Base-by-base conservation (phyloP, 2,888 invertebrate species). In the Ephialtes manifestator region DNA sequence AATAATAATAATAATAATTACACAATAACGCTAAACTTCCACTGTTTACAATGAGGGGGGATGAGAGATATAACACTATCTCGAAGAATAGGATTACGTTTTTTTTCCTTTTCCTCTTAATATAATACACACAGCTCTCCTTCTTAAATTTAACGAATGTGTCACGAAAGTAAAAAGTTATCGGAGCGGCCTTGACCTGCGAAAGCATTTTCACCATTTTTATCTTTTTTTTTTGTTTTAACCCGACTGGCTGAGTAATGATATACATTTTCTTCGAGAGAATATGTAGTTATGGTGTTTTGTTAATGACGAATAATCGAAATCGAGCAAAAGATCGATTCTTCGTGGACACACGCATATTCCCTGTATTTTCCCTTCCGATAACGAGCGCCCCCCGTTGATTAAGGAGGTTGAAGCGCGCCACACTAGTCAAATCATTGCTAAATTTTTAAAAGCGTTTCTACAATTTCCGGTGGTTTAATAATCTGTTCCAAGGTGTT, bases 1-100 rank as follows among this genome's bases (percentile, higher is more conserved):
- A 83, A 86, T 85, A 88, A 87, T 89, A 88, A 83, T 90, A 91
- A 91, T 92, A 90, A 92, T 93, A 93, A 93, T 92, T 92, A 93
- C 91, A 93, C 88, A 90, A 90, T 92, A 91, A 90, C 87, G 88
- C 89, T 91, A 90, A 88, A 87, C 89, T 87, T 89, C 87, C 88
- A 88, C 87, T 89, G 89, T 92, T 90, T 89, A 90, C 88, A 90
- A 88, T 85, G 80, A 86, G 71, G 81, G 18, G 2, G 8, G 35
- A 51, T 31, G 35, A 48, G 70, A 48, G 35, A 60, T 18, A 60
- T 24, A 70, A 55, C 67, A 55, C 55, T 58, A 68, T 75, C 55
- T 46, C 76, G 35, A 70, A 80, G 60, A 60, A 31, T 43, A 79
- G 48, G 39, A 65, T 51, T 53, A 24, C 71, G n/a, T 24, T 28